A percentile compares a stretch with the other conserved stretches of the same genome.
These are phyloP conservation scores for Leptatherina wallacei DNA, from an alignment of 2,797 vertebrate genomes.

Conservation along the genomic window DNA sequence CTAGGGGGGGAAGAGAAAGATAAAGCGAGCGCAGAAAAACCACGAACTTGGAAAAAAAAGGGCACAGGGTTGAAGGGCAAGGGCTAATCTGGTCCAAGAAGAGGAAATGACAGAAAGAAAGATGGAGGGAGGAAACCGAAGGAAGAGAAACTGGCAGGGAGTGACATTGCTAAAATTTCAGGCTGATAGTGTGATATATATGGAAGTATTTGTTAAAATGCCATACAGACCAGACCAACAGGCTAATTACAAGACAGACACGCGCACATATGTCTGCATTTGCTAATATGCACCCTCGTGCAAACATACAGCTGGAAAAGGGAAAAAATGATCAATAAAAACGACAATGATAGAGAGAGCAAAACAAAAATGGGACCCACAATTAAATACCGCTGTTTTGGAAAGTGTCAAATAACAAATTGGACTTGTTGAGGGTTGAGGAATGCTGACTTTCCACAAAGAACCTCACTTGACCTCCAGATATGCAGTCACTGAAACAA, in stretches of 20 bases:
- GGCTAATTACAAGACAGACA: conserved; percentile 78
- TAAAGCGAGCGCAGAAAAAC: conserved; percentile 61
- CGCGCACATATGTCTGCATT: conserved; percentile 31
- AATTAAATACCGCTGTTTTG: conserved; percentile 72
- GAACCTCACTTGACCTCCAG: conserved; percentile 54
- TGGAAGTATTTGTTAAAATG: conserved; percentile 81
- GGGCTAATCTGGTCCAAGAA: conserved; percentile 13
- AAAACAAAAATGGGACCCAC: conserved; percentile 61
- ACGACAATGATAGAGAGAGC: conserved; percentile 72
- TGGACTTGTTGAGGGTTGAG: conserved; percentile 46
- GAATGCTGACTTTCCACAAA: conserved; percentile 45
- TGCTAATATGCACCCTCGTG: conserved; percentile 19
- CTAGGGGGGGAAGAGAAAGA: conserved; percentile 68
- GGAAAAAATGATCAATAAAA: conserved; percentile 67
- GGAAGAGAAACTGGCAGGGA: conserved; percentile 42
- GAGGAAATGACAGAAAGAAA: conserved; percentile 13
- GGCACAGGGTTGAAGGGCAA: conserved; percentile 22
- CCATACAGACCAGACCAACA: conserved; percentile 70
- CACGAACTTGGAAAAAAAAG: conserved; percentile 66
- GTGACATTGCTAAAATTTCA: conserved; percentile 39
- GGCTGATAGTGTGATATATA: conserved; percentile 73
- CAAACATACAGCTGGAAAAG: conserved; percentile 13
- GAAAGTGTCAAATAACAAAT: conserved; percentile 75
- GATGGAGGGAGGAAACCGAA: conserved; percentile 21
- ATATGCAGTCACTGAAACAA: conserved; percentile 26